Conservation (phyloP, 1,140 invertebrate genomes). For the Micrasema minimum region DNA sequence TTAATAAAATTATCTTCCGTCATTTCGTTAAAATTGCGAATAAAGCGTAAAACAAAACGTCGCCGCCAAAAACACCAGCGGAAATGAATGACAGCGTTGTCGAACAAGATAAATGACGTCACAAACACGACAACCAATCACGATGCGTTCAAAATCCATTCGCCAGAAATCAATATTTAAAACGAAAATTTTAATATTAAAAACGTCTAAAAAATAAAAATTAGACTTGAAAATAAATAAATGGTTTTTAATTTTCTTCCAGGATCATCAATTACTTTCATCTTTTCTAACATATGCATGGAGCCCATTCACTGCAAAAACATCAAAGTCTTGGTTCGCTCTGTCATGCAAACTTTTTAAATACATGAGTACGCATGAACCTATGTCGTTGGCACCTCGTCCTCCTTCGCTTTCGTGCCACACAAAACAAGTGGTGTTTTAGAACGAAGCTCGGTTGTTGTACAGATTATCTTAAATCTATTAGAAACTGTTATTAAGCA, state of each 20-base stretch:
- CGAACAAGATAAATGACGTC: background rate
- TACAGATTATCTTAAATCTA: too few relatives aligned
- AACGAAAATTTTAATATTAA: background rate
- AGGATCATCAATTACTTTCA: background rate
- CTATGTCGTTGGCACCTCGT: too few relatives aligned
- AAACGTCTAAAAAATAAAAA: background rate
- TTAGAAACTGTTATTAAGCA: too few relatives aligned
- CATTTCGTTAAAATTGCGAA: background rate
- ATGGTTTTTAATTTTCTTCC: background rate
- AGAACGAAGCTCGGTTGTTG: too few relatives aligned
- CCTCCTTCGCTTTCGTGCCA: too few relatives aligned
- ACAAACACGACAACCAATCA: background rate
- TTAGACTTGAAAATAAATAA: too few relatives aligned
- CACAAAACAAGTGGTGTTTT: too few relatives aligned
- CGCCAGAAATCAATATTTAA: background rate
- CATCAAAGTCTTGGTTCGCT: too few relatives aligned
- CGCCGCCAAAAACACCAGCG: background rate
- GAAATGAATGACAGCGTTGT: background rate
- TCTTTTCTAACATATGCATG: background rate
- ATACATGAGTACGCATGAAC: too few relatives aligned
- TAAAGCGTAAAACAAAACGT: background rate
- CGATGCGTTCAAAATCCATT: background rate
- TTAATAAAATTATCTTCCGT: background rate
- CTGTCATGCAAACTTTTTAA: too few relatives aligned
- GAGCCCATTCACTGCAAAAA: too few relatives aligned